phyloP scores from a whole-genome alignment of 2,113 vertebrate species.

The Todiramphus saurophagus region DNA sequence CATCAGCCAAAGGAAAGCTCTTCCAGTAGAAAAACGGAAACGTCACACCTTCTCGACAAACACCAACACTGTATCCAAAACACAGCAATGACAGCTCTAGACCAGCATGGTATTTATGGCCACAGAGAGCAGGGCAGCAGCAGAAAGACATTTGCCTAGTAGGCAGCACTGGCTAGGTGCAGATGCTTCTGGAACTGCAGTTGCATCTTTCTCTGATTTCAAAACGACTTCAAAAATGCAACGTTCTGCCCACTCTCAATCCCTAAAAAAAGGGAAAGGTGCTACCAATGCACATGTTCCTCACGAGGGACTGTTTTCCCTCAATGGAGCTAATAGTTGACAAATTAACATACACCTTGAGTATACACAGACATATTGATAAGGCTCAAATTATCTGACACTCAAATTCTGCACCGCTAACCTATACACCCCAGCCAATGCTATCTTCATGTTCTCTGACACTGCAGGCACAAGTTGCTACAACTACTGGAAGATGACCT shows the following conservation, averaged over 20 bases:
- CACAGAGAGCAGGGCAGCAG: background rate
- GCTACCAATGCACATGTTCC: background rate
- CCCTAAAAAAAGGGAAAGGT: background rate
- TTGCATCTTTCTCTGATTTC: background rate
- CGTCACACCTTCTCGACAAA: background rate
- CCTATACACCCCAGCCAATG: background rate
- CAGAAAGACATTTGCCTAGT: background rate
- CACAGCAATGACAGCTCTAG: fast-evolving
- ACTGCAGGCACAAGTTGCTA: background rate
- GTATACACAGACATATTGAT: background rate
- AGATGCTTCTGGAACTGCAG: background rate
- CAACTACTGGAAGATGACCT: background rate
- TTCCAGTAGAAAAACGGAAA: background rate
- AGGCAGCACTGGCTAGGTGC: background rate
- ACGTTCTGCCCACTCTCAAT: background rate
- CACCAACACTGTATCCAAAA: background rate
- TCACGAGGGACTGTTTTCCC: background rate
- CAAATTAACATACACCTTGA: background rate
- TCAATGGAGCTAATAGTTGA: background rate
- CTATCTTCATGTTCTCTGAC: background rate
- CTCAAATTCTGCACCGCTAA: background rate
- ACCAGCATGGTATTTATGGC: background rate
- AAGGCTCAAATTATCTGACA: background rate
- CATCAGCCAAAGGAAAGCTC: background rate
- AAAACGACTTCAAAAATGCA: background rate